These are phyloP conservation scores for Meteorus cinctellus DNA, from an alignment of 2,888 invertebrate species.

Conservation along the genomic window DNA sequence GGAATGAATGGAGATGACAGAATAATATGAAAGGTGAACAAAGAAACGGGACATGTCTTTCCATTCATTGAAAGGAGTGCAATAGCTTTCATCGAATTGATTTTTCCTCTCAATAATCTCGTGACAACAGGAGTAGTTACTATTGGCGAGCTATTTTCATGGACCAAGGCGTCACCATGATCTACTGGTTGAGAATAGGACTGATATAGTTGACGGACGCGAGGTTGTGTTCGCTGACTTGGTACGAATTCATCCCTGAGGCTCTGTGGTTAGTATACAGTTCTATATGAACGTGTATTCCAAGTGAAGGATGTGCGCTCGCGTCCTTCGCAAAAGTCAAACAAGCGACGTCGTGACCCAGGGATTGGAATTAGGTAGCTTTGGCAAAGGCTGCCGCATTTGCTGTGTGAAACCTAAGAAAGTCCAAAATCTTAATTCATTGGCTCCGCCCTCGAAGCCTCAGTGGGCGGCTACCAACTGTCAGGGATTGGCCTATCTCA, in stretches of 20 bases:
- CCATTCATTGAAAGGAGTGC: not conserved
- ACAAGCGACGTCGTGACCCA: conserved; percentile 47
- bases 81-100: not conserved
- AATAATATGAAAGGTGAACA: conserved; percentile 22
- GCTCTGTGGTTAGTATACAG: not conserved
- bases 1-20: conserved; percentile 40
- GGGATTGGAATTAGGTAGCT: conserved; percentile 58
- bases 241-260: not conserved
- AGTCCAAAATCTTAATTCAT: conserved; percentile 72
- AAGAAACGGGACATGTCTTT: not conserved
- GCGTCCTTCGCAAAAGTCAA: conserved; percentile 53
- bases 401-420: conserved; percentile 54
- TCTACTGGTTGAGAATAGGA: not conserved
- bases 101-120: not conserved
- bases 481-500: conserved; percentile 65
- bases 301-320: conserved; percentile 8
- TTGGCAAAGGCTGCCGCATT: conserved; percentile 1
- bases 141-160: not conserved
- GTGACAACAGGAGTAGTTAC: not conserved
- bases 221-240: not conserved
- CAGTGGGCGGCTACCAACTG: conserved; percentile 63
- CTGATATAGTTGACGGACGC: not conserved
- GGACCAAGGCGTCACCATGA: not conserved
- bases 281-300: not conserved
- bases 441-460: conserved; percentile 64